A percentile compares a stretch with the other conserved stretches of the same genome.
These are phyloP conservation scores for Xenopus laevis DNA, from an alignment of 2,113 vertebrate species.

Conservation along the genomic window DNA sequence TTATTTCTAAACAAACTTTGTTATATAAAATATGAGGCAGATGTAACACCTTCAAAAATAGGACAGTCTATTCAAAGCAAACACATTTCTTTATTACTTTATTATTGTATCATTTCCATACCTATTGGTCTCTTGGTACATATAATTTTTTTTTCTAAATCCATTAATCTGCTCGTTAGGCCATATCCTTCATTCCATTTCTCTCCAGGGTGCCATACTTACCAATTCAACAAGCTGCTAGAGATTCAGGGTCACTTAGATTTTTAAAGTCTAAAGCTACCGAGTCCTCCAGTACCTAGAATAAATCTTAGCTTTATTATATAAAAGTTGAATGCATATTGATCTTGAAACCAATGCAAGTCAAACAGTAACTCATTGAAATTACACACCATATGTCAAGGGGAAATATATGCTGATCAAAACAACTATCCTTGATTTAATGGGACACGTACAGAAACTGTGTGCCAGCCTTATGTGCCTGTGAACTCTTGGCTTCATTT, in stretches of 20 bases:
- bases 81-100: conserved; percentile 31
- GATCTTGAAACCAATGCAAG: conserved; percentile 23
- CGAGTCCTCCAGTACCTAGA: conserved; percentile 3
- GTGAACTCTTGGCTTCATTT: conserved; percentile 18
- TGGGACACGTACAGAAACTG: conserved; percentile 28
- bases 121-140: conserved; percentile 17
- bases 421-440: conserved; percentile 34
- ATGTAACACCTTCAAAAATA: conserved; percentile 19
- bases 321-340: conserved; percentile 28
- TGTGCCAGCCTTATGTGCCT: conserved; percentile 17
- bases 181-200: conserved; percentile 15
- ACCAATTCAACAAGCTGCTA: conserved; percentile 22
- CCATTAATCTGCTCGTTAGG: conserved; percentile 34
- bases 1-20: conserved; percentile 12
- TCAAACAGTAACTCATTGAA: conserved; percentile 15
- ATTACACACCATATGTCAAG: conserved; percentile 26
- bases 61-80: conserved; percentile 19
- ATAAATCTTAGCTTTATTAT: conserved; percentile 25
- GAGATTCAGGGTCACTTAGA: conserved; percentile 36
- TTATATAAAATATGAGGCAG: conserved; percentile 11
- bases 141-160: conserved; percentile 8
- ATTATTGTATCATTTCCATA: conserved; percentile 32
- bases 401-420: conserved; percentile 27
- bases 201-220: conserved; percentile 27
- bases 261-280: conserved; percentile 15